phyloP scores from a whole-genome alignment of 2,797 vertebrate species.

The Hypotaenidia philippensis region DNA sequence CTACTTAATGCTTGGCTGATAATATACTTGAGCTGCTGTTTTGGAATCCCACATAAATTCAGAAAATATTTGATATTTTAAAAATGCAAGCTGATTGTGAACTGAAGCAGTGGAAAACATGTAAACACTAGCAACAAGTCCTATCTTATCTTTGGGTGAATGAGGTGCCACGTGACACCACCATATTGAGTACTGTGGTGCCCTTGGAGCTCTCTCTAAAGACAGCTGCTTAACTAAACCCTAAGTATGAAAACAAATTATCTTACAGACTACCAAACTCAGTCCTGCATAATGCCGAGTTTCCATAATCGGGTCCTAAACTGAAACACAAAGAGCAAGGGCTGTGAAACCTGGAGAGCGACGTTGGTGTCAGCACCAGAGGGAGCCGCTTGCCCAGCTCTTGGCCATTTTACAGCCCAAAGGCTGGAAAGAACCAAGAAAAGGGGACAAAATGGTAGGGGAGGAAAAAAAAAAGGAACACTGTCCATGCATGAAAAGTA shows the following conservation, averaged over 20 bases:
- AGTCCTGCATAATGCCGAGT: neutral
- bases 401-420: neutral
- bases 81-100: neutral
- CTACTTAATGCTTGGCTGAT: neutral
- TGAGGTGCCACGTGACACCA: too few species aligned
- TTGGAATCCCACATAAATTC: neutral
- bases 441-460: constrained; percentile 15
- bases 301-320: neutral
- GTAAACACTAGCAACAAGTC: neutral
- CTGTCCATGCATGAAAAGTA: neutral
- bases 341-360: neutral
- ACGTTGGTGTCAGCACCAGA: constrained; percentile 72
- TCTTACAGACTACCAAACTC: neutral
- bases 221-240: neutral
- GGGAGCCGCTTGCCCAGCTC: constrained; percentile 79
- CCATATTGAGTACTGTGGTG: neutral
- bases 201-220: neutral
- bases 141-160: neutral
- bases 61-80: neutral
- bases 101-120: neutral
- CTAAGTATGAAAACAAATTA: neutral
- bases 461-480: neutral
- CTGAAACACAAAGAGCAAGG: neutral
- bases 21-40: neutral
- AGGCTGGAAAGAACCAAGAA: neutral